phyloP scores from a whole-genome alignment of 1,140 invertebrate species.

The Chrysopa pallens region DNA sequence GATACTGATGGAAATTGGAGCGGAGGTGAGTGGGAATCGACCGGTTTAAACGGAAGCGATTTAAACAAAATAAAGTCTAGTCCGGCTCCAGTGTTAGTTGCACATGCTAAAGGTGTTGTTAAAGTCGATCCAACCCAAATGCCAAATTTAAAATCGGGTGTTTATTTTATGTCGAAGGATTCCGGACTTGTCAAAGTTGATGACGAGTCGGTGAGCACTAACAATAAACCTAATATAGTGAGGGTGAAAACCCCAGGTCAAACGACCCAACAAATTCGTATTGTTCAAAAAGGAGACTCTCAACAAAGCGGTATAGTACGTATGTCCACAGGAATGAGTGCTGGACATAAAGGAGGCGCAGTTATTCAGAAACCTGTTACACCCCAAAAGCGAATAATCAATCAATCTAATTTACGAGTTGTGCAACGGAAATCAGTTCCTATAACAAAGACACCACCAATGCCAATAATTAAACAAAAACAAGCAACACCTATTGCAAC shows the following conservation, averaged over 20 bases:
- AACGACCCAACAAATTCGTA: background rate
- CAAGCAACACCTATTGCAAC: background rate
- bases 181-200: conserved; percentile 48
- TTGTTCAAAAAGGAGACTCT: background rate
- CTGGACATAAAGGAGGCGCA: background rate
- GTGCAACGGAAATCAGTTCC: background rate
- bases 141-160: conserved; percentile 42
- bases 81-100: conserved; percentile 28
- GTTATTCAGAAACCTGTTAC: background rate
- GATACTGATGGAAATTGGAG: conserved; percentile 4
- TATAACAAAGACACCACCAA: background rate
- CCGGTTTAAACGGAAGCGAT: conserved; percentile 14
- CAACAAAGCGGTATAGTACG: conserved; percentile 16
- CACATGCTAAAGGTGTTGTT: conserved; percentile 51
- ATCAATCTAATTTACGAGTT: background rate
- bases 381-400: background rate
- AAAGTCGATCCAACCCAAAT: conserved; percentile 55
- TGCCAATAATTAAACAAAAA: background rate
- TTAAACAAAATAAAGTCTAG: conserved; percentile 12
- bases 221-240: background rate
- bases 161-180: conserved; percentile 57
- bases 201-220: conserved; percentile 4
- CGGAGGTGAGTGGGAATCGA: conserved; percentile 2
- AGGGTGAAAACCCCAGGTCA: background rate
- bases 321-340: background rate